Base-by-base conservation (phyloP, 2,888 invertebrate genomes). In the Oscheius sp. region DNA sequence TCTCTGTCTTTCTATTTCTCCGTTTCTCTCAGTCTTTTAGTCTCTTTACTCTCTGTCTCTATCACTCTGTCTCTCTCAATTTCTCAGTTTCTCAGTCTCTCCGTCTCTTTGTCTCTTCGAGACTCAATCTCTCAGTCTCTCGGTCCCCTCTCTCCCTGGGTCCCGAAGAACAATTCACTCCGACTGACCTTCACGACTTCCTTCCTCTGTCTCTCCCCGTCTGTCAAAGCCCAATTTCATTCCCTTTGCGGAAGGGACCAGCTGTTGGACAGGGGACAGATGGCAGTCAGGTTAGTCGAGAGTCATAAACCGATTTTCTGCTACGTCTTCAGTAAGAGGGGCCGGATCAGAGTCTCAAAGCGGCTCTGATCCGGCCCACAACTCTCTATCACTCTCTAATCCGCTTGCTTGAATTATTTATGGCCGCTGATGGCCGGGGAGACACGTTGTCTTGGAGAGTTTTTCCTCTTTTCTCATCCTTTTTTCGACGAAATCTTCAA, bases 51-150 rank as follows among this genome's bases (percentile, higher is more conserved):
- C 21, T 21, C 0, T 21, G 21, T 21, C 21, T 21, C 21, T 21
- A 21, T 21, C 21, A 21, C 21, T 21, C 21, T 21, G 21, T 21
- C 21, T 21, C 21, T 42, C 66, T 59, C 72, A 68, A 48, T 66
- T 66, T 65, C 71, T 75, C 53, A 29, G 50, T 75, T 57, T 71
- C 47, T 66, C 71, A 71, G 63, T 75, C 71, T 75, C 58, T 63
- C 63, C 3, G 42, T 70, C 76, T 76, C 72, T 73, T 57, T 60
- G 47, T 55, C 53, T 51, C 53, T 48, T 13, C 13, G 50, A 10
- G 9, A 10, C 50, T 13, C 50, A 7, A 7, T 48, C 60, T 63
- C n/a, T n/a, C n/a, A n/a, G n/a, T 65, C 58, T 47, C 29, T 47
- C 29, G 33, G 37, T 68, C 55, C 59, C 53, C 62, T 71, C 58